phyloP scores from a whole-genome alignment of 2,797 vertebrate species.

The Naso thynnoides region DNA sequence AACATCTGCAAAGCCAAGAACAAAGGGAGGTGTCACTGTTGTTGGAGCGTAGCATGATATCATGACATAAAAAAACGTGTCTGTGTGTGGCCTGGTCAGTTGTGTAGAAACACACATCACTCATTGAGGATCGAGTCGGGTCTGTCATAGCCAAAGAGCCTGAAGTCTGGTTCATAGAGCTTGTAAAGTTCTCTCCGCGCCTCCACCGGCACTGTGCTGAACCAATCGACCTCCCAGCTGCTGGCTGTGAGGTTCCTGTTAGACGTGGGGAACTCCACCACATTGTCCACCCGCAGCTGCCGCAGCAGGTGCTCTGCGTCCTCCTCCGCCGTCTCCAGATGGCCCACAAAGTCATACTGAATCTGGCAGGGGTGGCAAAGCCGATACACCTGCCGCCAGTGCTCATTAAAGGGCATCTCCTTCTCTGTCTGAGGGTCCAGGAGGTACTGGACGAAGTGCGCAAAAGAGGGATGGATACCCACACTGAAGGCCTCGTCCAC shows the following conservation, averaged over 20 bases:
- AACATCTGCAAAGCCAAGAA: slow-evolving; percentile 29
- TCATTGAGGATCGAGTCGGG: slow-evolving; percentile 85
- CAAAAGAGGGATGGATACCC: slow-evolving; percentile 91
- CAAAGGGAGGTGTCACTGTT: slow-evolving; percentile 28
- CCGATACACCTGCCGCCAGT: slow-evolving; percentile 95
- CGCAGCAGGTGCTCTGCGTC: slow-evolving; percentile 90
- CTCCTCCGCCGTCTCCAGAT: slow-evolving; percentile 92
- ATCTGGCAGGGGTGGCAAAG: slow-evolving; percentile 97
- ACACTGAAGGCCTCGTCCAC: slow-evolving; percentile 90
- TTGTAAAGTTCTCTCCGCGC: slow-evolving; percentile 90
- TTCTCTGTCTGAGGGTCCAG: slow-evolving; percentile 94
- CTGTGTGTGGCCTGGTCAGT: slow-evolving; percentile 46
- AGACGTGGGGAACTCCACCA: slow-evolving; percentile 91
- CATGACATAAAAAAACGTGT: slow-evolving; percentile 14
- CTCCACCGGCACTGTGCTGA: slow-evolving; percentile 88
- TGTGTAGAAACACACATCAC: slow-evolving; percentile 76
- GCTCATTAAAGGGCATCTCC: slow-evolving; percentile 94
- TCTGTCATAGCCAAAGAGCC: slow-evolving; percentile 92
- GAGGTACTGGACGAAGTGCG: slow-evolving; percentile 95
- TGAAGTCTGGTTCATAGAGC: slow-evolving; percentile 93
- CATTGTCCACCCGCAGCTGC: slow-evolving; percentile 89
- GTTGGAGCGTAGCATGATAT: slow-evolving; percentile 12
- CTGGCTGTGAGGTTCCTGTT: slow-evolving; percentile 90
- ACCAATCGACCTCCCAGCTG: slow-evolving; percentile 93
- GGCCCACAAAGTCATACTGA: slow-evolving; percentile 94